Conservation (phyloP, 1,140 invertebrate genomes). For the Zelostemma sp. region DNA sequence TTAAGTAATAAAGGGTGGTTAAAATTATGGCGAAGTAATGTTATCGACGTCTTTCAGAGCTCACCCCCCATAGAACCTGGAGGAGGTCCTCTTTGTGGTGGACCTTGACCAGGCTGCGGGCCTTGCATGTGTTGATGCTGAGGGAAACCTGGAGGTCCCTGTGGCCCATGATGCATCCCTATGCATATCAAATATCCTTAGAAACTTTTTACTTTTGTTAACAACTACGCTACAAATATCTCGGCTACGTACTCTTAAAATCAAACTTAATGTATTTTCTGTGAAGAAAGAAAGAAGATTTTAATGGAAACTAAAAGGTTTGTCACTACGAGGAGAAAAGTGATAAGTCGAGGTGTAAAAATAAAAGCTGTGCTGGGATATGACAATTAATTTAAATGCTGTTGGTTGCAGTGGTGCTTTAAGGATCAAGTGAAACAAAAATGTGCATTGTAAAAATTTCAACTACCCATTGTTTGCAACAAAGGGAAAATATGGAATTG, state of each 20-base stretch:
- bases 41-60: conserved; percentile 34
- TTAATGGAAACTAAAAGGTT: no score
- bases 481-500: no score
- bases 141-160: conserved; percentile 71
- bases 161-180: conserved; percentile 69
- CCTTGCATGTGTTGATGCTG: conserved; percentile 81
- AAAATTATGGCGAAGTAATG: no score
- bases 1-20: conserved; percentile 28
- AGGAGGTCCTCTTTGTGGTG: conserved; percentile 77
- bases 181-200: conserved; percentile 50
- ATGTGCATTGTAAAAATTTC: no score
- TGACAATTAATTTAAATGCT: no score
- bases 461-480: no score
- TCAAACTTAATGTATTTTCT: no score
- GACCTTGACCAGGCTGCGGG: conserved; percentile 75
- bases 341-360: conserved; percentile 1
- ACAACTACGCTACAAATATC: no score
- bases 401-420: no score
- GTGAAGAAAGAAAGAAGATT: no score
- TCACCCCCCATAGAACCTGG: conserved; percentile 72
- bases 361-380: not conserved
- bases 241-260: no score
- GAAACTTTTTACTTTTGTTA: conserved; percentile 2
- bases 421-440: no score
- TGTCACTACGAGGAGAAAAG: not conserved